These are phyloP conservation scores for Nephrocerus scutellatus DNA, from an alignment of 2,888 invertebrate genomes.

Conservation along the genomic window DNA sequence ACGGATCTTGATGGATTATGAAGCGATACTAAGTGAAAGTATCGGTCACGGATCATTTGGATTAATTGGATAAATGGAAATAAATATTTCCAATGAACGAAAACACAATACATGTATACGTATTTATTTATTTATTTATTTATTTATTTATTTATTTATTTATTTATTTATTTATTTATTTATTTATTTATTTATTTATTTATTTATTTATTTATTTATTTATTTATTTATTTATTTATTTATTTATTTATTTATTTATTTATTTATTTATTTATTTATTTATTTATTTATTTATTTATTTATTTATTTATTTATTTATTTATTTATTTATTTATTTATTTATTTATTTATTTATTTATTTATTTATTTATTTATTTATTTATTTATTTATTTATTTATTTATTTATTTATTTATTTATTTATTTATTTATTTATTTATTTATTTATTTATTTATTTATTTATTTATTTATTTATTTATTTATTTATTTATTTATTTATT, in stretches of 20 bases:
- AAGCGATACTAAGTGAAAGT: too few species aligned
- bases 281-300: not conserved
- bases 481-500: not conserved
- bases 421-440: not conserved
- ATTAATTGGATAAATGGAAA: too few species aligned
- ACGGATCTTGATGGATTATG: too few species aligned
- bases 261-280: constrained; percentile 4
- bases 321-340: not conserved
- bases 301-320: not conserved
- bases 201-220: constrained; percentile 8
- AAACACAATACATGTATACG: not conserved
- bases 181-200: constrained; percentile 1
- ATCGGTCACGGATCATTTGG: too few species aligned
- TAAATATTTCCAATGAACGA: too few species aligned
- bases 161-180: not conserved
- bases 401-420: not conserved
- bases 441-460: not conserved
- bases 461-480: not conserved
- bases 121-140: constrained; percentile 1
- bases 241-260: constrained; percentile 3
- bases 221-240: constrained; percentile 2
- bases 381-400: not conserved
- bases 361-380: not conserved
- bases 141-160: constrained; percentile 1
- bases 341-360: not conserved